Percentiles rank a stretch among this genome's conserved stretches.
Evolutionary conservation across 2,888 invertebrate genomes (phyloP).

Genomic region (Apoderus coryli): DNA sequence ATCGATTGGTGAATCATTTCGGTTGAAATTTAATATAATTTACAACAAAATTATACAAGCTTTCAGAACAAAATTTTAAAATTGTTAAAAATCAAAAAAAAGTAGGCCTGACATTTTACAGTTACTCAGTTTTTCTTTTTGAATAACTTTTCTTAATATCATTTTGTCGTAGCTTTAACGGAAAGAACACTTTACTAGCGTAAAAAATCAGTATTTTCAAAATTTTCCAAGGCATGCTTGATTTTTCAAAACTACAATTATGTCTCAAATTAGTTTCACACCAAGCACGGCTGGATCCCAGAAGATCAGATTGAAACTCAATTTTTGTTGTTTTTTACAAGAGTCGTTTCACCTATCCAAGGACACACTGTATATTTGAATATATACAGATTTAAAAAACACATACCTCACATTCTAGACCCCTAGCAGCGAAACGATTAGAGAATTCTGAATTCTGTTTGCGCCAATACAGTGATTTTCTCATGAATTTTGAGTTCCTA

Average conservation of each 20-base stretch:
- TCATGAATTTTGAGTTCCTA: too few relatives aligned
- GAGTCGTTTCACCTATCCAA: not conserved
- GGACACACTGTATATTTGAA: conserved; percentile 2
- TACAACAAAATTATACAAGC: too few relatives aligned
- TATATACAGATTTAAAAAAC: too few relatives aligned
- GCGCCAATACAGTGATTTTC: too few relatives aligned
- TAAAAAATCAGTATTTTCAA: conserved; percentile 3
- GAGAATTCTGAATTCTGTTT: too few relatives aligned
- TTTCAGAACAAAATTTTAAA: too few relatives aligned
- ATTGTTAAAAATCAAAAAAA: too few relatives aligned
- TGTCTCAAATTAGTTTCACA: conserved; percentile 1
- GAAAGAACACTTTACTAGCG: not conserved
- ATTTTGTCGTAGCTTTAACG: conserved; percentile 1
- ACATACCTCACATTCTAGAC: too few relatives aligned
- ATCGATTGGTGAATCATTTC: too few relatives aligned
- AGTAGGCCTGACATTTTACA: too few relatives aligned
- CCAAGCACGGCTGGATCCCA: conserved; percentile 2
- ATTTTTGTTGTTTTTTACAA: conserved; percentile 1
- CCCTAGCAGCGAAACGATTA: too few relatives aligned
- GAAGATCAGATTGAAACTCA: not conserved
- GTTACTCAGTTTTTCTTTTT: not conserved
- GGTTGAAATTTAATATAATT: too few relatives aligned
- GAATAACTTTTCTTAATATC: not conserved
- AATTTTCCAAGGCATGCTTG: conserved; percentile 1
- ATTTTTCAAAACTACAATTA: conserved; percentile 2